phyloP scores from a whole-genome alignment of 2,888 invertebrate genomes.

The Tipula confusa region DNA sequence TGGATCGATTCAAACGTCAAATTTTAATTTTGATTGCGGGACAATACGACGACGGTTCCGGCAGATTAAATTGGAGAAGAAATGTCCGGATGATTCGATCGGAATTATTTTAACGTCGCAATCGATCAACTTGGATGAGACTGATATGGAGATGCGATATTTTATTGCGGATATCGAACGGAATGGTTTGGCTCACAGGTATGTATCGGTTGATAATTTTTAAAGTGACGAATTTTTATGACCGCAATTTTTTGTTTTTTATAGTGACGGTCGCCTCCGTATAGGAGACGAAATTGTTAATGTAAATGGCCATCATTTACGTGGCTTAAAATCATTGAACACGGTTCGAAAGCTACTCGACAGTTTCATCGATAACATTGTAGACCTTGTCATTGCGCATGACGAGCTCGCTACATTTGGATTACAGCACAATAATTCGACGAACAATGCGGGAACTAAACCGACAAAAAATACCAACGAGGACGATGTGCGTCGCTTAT shows the following conservation, averaged over 20 bases:
- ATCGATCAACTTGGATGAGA: slow-evolving; percentile 53
- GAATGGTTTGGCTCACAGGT: slow-evolving; percentile 60
- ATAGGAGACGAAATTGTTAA: slow-evolving; percentile 87
- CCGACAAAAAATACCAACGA: neutral
- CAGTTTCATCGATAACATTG: slow-evolving; percentile 48
- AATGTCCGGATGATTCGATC: slow-evolving; percentile 62
- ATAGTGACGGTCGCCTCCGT: slow-evolving; percentile 74
- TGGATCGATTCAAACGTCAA: slow-evolving; percentile 39
- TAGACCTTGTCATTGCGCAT: slow-evolving; percentile 61
- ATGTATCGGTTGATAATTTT: slow-evolving; percentile 36
- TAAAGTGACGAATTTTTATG: neutral
- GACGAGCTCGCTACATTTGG: slow-evolving; percentile 56
- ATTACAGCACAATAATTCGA: neutral
- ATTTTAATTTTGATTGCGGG: slow-evolving; percentile 52
- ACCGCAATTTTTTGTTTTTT: slow-evolving; percentile 37
- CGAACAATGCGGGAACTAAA: neutral
- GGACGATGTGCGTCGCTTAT: neutral
- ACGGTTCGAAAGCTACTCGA: slow-evolving; percentile 57
- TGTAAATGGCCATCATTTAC: slow-evolving; percentile 76
- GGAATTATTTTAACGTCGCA: slow-evolving; percentile 69
- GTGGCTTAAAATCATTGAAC: slow-evolving; percentile 64
- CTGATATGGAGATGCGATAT: slow-evolving; percentile 59
- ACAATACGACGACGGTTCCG: slow-evolving; percentile 60
- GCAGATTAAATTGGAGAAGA: slow-evolving; percentile 62
- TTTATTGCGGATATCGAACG: slow-evolving; percentile 61